phyloP scores from a whole-genome alignment of 35 echinoderm and acorn worm genomes.

The Diadema setosum region DNA sequence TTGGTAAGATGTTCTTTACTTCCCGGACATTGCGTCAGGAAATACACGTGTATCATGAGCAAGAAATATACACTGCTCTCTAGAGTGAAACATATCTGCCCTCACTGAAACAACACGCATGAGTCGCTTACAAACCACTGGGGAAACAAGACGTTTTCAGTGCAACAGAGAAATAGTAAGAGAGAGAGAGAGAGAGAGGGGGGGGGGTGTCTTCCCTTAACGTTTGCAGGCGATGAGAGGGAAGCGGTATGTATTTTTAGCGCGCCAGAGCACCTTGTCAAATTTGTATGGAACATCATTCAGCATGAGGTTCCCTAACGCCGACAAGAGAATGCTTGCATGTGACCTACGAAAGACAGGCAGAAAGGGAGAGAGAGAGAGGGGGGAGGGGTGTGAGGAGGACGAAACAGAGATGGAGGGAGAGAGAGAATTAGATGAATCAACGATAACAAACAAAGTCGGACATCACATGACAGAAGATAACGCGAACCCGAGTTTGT shows the following conservation, averaged over 20 bases:
- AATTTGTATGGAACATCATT: not conserved
- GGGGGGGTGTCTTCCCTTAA: no score
- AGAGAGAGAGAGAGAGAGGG: no score
- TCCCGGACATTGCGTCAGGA: no score
- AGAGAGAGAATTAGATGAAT: not conserved
- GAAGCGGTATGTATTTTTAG: not conserved
- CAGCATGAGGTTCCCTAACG: not conserved
- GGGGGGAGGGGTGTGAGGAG: not conserved
- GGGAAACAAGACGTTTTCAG: no score
- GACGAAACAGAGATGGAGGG: not conserved
- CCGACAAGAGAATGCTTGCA: not conserved
- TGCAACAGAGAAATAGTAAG: no score
- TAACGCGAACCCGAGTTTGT: not conserved
- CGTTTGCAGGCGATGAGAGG: no score
- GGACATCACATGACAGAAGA: not conserved
- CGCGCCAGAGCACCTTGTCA: not conserved
- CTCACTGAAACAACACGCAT: no score
- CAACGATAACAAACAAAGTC: not conserved
- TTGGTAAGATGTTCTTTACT: no score
- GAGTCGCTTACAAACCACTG: no score
- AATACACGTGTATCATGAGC: no score
- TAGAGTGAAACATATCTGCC: no score
- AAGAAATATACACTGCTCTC: no score
- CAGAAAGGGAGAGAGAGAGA: not conserved
- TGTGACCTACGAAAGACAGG: not conserved